Conservation (phyloP, 2,797 vertebrate species). For the Apogon talboti region DNA sequence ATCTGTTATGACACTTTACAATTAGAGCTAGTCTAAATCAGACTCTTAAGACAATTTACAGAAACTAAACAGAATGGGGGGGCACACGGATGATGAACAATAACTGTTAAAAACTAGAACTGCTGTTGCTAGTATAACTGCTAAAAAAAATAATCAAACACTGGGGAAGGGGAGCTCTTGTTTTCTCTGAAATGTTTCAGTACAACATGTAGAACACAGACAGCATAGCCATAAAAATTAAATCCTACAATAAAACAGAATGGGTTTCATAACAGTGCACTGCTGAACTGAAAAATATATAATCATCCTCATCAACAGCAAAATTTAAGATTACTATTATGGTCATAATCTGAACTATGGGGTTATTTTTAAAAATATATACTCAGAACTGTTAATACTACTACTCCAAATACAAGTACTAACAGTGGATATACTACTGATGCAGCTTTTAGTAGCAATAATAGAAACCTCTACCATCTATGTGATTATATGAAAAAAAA, state of each 20-base stretch:
- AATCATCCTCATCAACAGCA: constrained; percentile 73
- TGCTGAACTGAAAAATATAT: constrained; percentile 78
- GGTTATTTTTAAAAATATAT: constrained; percentile 81
- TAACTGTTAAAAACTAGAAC: no score
- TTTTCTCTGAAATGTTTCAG: constrained; percentile 84
- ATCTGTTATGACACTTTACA: no score
- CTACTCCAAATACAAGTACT: no score
- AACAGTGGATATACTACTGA: no score
- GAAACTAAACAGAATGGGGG: no score
- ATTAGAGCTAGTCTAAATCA: no score
- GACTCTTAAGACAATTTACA: no score
- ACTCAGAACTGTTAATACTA: constrained; percentile 59
- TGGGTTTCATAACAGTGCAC: constrained; percentile 79
- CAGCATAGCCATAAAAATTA: constrained; percentile 74
- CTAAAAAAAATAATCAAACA: constrained; percentile 20
- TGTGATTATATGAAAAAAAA: no score
- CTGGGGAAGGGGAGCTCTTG: constrained; percentile 49
- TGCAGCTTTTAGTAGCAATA: no score
- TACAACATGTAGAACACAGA: constrained; percentile 87
- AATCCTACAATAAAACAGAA: constrained; percentile 76
- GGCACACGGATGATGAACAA: no score
- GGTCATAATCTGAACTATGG: constrained; percentile 79
- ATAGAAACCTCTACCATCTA: no score
- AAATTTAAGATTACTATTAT: constrained; percentile 81
- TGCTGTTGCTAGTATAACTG: no score